These are phyloP conservation scores for Sminthopsis crassicaudata DNA, from an alignment of 2,113 vertebrate genomes.

Conservation along the genomic window DNA sequence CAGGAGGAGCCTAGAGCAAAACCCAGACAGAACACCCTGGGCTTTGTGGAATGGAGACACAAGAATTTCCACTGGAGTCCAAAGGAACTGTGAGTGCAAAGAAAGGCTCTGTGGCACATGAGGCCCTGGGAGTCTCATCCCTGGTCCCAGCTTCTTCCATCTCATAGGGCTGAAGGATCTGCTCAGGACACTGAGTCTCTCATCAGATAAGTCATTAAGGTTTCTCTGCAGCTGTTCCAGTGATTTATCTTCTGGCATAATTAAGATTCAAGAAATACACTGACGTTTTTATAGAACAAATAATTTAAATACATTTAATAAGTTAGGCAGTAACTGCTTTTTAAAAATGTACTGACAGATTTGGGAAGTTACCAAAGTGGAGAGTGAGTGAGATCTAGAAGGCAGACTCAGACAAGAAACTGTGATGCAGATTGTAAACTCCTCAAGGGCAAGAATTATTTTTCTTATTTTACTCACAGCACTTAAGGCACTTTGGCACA, in stretches of 20 bases:
- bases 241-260: constrained; percentile 50
- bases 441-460: too few species aligned
- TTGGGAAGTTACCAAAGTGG: constrained; percentile 9
- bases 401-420: neutral
- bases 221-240: constrained; percentile 44
- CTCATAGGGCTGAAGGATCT: neutral
- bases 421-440: too few species aligned
- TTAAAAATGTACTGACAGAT: constrained; percentile 14
- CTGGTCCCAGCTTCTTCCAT: constrained; percentile 33
- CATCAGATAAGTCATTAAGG: constrained; percentile 60
- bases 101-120: neutral
- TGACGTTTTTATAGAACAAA: constrained; percentile 68
- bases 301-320: constrained; percentile 65
- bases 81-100: neutral
- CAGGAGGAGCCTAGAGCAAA: neutral
- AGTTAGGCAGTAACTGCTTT: constrained; percentile 27
- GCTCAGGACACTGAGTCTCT: neutral
- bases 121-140: neutral
- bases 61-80: neutral
- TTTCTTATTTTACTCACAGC: too few species aligned
- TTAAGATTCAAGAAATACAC: constrained; percentile 60
- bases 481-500: too few species aligned
- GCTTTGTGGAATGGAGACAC: neutral
- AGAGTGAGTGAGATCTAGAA: neutral
- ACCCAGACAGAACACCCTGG: constrained; percentile 31